phyloP scores from a whole-genome alignment of 2,888 invertebrate genomes.

The Tachina lurida region DNA sequence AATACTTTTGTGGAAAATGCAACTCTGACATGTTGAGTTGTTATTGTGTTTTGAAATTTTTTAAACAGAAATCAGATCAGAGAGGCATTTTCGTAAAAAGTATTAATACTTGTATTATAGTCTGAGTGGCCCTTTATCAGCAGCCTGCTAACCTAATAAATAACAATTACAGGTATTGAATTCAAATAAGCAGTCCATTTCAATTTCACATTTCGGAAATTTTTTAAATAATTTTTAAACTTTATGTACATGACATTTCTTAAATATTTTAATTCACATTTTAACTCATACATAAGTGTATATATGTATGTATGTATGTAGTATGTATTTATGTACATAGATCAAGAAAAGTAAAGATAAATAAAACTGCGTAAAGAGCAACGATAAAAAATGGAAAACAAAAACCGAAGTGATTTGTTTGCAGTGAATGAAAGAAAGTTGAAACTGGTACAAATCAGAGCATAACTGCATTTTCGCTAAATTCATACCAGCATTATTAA shows the following conservation, averaged over 20 bases:
- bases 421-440: conserved; percentile 81
- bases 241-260: conserved; percentile 55
- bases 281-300: neutral
- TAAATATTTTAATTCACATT: conserved; percentile 20
- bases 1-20: no score
- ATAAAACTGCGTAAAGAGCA: conserved; percentile 35
- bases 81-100: no score
- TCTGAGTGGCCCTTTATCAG: no score
- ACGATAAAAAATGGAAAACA: conserved; percentile 51
- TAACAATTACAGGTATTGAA: no score
- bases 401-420: conserved; percentile 53
- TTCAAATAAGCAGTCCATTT: neutral
- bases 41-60: no score
- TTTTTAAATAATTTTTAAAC: conserved; percentile 19
- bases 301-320: no score
- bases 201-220: conserved; percentile 15
- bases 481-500: conserved; percentile 51
- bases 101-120: no score
- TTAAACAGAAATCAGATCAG: no score
- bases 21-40: no score
- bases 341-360: conserved; percentile 22
- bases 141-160: no score
- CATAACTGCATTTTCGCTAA: conserved; percentile 83
- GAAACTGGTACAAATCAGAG: conserved; percentile 83
- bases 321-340: neutral